Base-by-base conservation (phyloP, 1,140 invertebrate genomes). In the Bombus haemorrhoidalis region DNA sequence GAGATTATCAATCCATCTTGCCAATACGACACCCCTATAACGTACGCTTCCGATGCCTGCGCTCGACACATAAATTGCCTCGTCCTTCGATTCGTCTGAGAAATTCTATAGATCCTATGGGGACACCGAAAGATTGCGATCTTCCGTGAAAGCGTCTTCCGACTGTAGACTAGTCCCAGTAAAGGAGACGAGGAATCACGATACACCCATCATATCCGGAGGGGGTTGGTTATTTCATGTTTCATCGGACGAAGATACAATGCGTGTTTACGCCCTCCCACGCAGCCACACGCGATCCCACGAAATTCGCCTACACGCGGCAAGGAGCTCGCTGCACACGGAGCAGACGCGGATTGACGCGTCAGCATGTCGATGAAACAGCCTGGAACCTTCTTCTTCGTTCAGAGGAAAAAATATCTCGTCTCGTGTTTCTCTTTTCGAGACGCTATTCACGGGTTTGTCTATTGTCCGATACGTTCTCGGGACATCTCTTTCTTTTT, bases 11-110 rank as follows among this genome's bases (percentile, higher is more conserved):
- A 71, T 84, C 47, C 37, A 43, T 47, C 43, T 68, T 2, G 34
- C 22, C 73, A 39, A 77, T 78, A 41, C 47, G 64, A 69, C 81
- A 83, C 34, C 62, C 74, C 37, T 37, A 1, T 32, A 12, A 3
- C 4, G 15, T 4, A 41, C 64, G 53, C 22, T 62, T 34, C 68
- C 66, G 64, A 80, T 62, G 76, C 53, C 83, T 84, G 76, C 57
- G 32, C 83, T 22, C 83, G 83, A 85, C 83, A 85, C 71, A 74
- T 85, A 81, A 85, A 85, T 85, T 85, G 83, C 64, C 59, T 71
- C 69, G 69, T 81, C n/a, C 69, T 57, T 71, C 69, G 62, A 68
- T 57, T 57, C 59, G 83, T 74, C 83, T 79, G 77, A 13, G 59
- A 59, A 81, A 39, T 81, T 85, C 69, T 74, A 85, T 74, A 43